Conservation (phyloP, 2,888 invertebrate species). For the Cryptosula pallasiana region DNA sequence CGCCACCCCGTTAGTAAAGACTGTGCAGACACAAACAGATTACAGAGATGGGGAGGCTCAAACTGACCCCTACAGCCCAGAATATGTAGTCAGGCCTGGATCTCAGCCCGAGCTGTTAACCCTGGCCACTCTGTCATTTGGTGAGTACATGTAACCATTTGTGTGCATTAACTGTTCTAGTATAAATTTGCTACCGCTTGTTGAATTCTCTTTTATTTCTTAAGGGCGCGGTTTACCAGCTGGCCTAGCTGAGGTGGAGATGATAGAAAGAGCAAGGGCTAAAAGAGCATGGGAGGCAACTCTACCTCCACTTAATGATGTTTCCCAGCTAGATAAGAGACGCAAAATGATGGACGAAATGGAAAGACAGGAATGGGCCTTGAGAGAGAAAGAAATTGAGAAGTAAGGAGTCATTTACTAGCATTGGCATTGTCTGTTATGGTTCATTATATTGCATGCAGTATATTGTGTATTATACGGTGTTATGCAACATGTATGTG, state of each 20-base stretch:
- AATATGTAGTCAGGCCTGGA: conserved; percentile 56
- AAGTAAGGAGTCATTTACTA: conserved; percentile 40
- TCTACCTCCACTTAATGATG: conserved; percentile 58
- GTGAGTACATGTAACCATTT: conserved; percentile 53
- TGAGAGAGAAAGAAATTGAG: conserved; percentile 66
- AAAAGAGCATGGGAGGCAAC: conserved; percentile 63
- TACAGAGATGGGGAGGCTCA: conserved; percentile 72
- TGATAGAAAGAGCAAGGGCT: conserved; percentile 66
- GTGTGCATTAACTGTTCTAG: too few relatives aligned
- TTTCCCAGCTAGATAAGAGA: conserved; percentile 60
- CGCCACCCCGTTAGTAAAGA: conserved; percentile 41
- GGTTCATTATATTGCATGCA: too few relatives aligned
- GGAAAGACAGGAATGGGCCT: conserved; percentile 76
- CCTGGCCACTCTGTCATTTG: conserved; percentile 63
- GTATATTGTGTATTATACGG: too few relatives aligned
- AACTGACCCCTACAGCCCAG: conserved; percentile 72
- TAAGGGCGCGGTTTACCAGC: conserved; percentile 61
- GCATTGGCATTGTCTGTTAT: too few relatives aligned
- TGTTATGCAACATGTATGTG: too few relatives aligned
- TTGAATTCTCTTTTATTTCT: not conserved
- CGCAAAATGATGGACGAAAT: conserved; percentile 69
- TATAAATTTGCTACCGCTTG: too few relatives aligned
- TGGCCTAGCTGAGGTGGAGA: conserved; percentile 60
- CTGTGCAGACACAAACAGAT: conserved; percentile 63
- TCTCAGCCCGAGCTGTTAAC: conserved; percentile 64